Conservation (phyloP, 2,888 invertebrate genomes). For the Chloromyia formosa region DNA sequence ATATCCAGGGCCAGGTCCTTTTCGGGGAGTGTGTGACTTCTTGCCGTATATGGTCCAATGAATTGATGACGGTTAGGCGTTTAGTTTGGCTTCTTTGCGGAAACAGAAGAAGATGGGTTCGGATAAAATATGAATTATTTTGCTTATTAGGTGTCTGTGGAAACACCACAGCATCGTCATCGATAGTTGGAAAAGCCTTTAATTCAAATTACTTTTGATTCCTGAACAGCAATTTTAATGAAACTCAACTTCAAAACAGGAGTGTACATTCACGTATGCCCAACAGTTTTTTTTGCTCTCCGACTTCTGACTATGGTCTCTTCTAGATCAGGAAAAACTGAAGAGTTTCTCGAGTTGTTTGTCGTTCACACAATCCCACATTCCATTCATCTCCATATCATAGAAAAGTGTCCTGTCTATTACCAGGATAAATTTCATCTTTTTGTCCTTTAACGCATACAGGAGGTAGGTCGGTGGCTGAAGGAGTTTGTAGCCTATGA, state of each 20-base stretch:
- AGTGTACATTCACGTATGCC: background rate
- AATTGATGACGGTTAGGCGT: background rate
- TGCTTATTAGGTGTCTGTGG: too few species aligned
- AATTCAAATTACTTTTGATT: too few species aligned
- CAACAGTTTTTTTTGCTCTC: background rate
- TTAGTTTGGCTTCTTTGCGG: too few species aligned
- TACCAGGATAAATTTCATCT: conserved; percentile 31
- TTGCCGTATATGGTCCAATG: background rate
- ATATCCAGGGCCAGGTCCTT: background rate
- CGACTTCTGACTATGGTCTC: background rate
- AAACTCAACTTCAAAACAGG: background rate
- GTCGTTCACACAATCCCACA: conserved; percentile 16
- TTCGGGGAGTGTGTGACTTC: background rate
- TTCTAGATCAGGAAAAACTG: background rate
- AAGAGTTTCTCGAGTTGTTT: background rate
- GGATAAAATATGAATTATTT: too few species aligned
- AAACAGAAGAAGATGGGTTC: too few species aligned
- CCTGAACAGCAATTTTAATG: conserved; percentile 5
- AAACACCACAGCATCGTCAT: background rate
- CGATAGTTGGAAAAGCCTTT: background rate
- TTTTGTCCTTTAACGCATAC: background rate
- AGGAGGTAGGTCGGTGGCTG: background rate
- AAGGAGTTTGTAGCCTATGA: conserved; percentile 35
- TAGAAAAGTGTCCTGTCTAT: conserved; percentile 24
- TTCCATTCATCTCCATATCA: conserved; percentile 34